Evolutionary conservation across 1,140 invertebrate genomes (phyloP).

Genomic region (Drosophila ficusphila): DNA sequence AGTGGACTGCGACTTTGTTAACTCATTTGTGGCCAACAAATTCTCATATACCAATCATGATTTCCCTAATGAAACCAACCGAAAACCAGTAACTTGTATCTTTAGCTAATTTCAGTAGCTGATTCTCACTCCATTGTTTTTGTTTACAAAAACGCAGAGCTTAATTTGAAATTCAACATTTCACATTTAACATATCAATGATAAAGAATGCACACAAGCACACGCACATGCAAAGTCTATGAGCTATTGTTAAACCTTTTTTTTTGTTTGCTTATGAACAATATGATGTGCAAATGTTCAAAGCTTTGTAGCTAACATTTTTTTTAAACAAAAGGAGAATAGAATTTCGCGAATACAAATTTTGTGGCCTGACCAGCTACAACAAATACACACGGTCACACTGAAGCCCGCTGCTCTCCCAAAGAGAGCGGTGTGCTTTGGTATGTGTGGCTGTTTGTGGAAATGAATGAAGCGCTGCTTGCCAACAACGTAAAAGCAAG

Average conservation of each 20-base stretch:
- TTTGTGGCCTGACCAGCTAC: constrained; percentile 68
- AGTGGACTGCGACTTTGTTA: neutral
- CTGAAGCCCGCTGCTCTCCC: constrained; percentile 27
- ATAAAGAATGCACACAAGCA: constrained; percentile 29
- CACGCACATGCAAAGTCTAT: constrained; percentile 9
- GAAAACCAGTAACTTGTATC: constrained; percentile 18
- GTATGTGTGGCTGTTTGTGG: constrained; percentile 42
- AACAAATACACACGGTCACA: constrained; percentile 71
- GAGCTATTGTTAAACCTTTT: constrained; percentile 29
- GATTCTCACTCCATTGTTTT: constrained; percentile 29
- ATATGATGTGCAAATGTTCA: constrained; percentile 65
- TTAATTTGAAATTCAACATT: constrained; percentile 49
- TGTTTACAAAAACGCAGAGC: constrained; percentile 24
- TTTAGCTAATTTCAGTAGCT: constrained; percentile 50
- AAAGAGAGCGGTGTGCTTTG: constrained; percentile 22
- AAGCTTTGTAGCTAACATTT: constrained; percentile 59
- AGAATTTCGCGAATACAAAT: constrained; percentile 31
- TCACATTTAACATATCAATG: constrained; percentile 52
- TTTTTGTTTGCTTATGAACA: constrained; percentile 47
- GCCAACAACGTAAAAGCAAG: constrained; percentile 56
- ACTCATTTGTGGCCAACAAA: constrained; percentile 16
- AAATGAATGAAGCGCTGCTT: constrained; percentile 56
- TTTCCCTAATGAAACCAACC: constrained; percentile 12
- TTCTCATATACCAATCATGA: constrained; percentile 12
- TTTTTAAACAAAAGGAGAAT: constrained; percentile 31